Evolutionary conservation across 2,797 vertebrate species (phyloP), one percentile per base, ranked within the genome.

Genomic region (Potorous gilbertii): DNA sequence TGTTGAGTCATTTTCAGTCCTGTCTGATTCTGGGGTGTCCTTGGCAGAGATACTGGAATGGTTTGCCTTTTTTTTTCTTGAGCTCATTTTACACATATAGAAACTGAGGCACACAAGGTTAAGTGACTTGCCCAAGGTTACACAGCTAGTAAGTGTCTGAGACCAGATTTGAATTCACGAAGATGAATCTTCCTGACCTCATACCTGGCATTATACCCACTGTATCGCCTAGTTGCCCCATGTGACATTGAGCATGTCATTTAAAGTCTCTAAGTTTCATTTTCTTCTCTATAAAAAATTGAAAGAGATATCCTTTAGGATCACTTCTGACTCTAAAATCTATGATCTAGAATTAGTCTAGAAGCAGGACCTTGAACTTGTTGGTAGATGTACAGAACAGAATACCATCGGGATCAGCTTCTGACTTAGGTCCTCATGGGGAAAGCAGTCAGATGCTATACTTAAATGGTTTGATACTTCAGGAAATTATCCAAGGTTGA

Each of bases 351-450:
- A 87, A 46, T 87, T 24, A 87, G 24, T 46, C 9, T 50, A 46
- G 40, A 27, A 87, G 21, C 0, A 87, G 74, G 40, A 87, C 9
- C 40, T 0, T 27, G 40, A 81, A 81, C 3, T 50, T 87, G 40
- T 50, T 40, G 27, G 24, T 27, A 87, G 40, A 50, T 96, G 90
- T 96, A 97, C 97, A 97, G 94, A 96, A 97, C 95, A 95, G 74
- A 97, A 94, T 96, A 96, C 97, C 95, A 46, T 55, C 74, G 94
- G 94, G 91, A 97, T 95, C 91, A 93, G 89, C 59, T 95, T 96
- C 90, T 74, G 40, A 97, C 94, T 94, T 96, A 93, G 74, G 40
- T 81, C 74, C 74, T 81, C 74, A 46, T 46, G 21, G 74, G n/a
- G 16, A 24, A 46, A 81, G n/a, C 40, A 46, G 66, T 81, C 66